Evolutionary conservation across 2,797 vertebrate species (phyloP).

Genomic region (Galago senegalensis): DNA sequence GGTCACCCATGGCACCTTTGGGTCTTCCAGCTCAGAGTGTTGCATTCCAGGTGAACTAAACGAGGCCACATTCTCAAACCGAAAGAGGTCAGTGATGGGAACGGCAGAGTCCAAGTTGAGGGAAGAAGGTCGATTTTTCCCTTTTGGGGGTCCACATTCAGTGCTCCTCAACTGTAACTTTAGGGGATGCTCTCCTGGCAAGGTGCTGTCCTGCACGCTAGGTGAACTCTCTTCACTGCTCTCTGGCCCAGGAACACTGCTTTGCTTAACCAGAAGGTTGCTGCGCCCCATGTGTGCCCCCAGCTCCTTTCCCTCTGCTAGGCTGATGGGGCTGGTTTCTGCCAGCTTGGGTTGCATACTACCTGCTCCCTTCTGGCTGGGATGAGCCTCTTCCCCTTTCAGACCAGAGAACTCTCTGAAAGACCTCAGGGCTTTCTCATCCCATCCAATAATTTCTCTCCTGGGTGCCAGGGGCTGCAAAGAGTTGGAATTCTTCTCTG

Average conservation of each 20-base stretch:
- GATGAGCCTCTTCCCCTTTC: slow-evolving; percentile 50
- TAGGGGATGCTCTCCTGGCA: slow-evolving; percentile 2
- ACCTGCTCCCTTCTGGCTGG: slow-evolving; percentile 58
- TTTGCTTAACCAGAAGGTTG: slow-evolving; percentile 67
- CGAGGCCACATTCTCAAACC: slow-evolving; percentile 86
- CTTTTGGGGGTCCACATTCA: slow-evolving; percentile 85
- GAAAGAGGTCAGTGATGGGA: slow-evolving; percentile 87
- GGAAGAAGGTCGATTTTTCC: slow-evolving; percentile 92
- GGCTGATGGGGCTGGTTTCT: slow-evolving; percentile 49
- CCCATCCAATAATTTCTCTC: slow-evolving; percentile 70
- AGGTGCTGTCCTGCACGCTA: slow-evolving; percentile 60
- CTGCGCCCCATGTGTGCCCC: slow-evolving; percentile 70
- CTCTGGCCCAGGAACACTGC: slow-evolving; percentile 59
- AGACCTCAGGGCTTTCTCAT: slow-evolving; percentile 71
- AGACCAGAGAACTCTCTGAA: slow-evolving; percentile 78
- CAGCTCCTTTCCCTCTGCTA: slow-evolving; percentile 60
- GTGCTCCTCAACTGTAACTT: slow-evolving; percentile 77
- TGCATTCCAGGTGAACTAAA: slow-evolving; percentile 82
- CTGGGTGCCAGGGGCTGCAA: slow-evolving; percentile 9
- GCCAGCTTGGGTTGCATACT: slow-evolving; percentile 54
- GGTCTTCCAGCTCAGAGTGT: slow-evolving; percentile 85
- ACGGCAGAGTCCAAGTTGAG: slow-evolving; percentile 94
- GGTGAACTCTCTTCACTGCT: slow-evolving; percentile 67
- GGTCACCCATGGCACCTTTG: slow-evolving; percentile 82
- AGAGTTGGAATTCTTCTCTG: slow-evolving; percentile 76